Evolutionary conservation across 2,113 vertebrate species (phyloP).

Genomic region (Corydoras sp.): DNA sequence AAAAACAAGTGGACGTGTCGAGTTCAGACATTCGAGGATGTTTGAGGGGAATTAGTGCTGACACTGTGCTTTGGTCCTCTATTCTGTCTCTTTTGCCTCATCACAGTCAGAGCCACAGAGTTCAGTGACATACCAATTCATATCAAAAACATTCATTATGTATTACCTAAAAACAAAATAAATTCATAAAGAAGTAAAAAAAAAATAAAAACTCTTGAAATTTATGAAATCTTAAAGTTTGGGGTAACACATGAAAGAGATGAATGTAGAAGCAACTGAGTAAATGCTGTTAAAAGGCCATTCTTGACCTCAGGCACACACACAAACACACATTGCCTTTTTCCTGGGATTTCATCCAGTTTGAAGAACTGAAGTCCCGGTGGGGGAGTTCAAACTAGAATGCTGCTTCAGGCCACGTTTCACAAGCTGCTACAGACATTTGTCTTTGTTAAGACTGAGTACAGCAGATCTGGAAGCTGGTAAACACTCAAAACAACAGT

Average conservation of each 20-base stretch:
- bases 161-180: too few species aligned
- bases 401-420: conserved; percentile 3
- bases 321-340: neutral
- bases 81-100: too few species aligned
- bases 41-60: too few species aligned
- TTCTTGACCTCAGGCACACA: conserved; percentile 16
- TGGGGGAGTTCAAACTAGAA: conserved; percentile 2
- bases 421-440: conserved; percentile 12
- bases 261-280: conserved; percentile 6
- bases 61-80: too few species aligned
- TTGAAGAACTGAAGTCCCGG: conserved; percentile 12
- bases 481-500: too few species aligned
- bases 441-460: neutral
- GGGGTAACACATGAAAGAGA: neutral
- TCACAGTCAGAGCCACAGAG: too few species aligned
- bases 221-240: conserved; percentile 20
- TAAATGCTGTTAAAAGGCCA: conserved; percentile 30
- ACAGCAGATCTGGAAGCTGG: neutral
- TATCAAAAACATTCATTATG: too few species aligned
- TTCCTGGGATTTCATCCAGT: conserved; percentile 18
- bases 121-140: too few species aligned
- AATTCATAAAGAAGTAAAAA: too few species aligned
- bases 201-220: neutral
- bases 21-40: too few species aligned
- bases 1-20: too few species aligned